Evolutionary conservation across 2,888 invertebrate genomes (phyloP).

Genomic region (Leptopilina drosophilae): DNA sequence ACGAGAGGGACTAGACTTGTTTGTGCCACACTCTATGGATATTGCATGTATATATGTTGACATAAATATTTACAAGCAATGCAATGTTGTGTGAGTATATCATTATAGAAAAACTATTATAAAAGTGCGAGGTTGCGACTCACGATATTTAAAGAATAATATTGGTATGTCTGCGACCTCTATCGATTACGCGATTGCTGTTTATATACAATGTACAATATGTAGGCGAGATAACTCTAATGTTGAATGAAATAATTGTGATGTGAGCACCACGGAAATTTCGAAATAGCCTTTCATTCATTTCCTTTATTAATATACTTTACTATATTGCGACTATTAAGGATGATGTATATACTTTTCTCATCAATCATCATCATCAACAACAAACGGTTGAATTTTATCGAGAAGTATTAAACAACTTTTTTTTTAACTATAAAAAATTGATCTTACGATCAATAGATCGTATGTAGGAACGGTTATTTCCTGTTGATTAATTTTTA

Average conservation of each 20-base stretch:
- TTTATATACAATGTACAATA: constrained; percentile 19
- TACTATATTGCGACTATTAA: no score
- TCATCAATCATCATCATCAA: no score
- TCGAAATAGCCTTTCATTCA: constrained; percentile 32
- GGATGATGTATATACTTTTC: no score
- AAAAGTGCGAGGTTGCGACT: neutral
- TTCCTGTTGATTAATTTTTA: no score
- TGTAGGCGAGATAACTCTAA: constrained; percentile 35
- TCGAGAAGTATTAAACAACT: no score
- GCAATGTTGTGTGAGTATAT: neutral
- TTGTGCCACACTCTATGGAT: constrained; percentile 60
- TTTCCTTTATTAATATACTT: constrained; percentile 7
- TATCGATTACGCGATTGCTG: constrained; percentile 32
- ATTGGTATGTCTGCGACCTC: constrained; percentile 36
- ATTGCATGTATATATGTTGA: constrained; percentile 53
- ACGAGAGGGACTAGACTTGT: constrained; percentile 70
- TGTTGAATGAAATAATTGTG: constrained; percentile 35
- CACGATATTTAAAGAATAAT: neutral
- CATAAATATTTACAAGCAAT: constrained; percentile 26
- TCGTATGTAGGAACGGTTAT: no score
- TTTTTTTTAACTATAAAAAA: no score
- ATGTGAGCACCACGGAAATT: constrained; percentile 11
- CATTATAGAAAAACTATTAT: neutral
- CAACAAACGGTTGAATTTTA: no score
- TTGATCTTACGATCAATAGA: no score